Evolutionary conservation across 2,797 vertebrate species (phyloP), one percentile per base, ranked within the genome.

Genomic region (Enteromius argenteus): DNA sequence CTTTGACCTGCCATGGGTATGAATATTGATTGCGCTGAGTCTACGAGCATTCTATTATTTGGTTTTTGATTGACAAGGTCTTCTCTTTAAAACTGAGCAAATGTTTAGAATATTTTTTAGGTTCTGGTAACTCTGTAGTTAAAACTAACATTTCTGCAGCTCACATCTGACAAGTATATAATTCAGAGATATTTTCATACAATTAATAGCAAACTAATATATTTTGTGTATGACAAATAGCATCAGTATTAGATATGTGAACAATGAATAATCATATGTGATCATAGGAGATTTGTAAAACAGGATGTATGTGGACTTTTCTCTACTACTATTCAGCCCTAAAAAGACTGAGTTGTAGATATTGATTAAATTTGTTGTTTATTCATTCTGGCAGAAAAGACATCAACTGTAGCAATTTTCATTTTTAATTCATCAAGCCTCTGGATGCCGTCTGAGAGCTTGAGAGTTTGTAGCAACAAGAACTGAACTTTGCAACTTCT

Each of bases 11-110:
- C 15, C 49, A 42, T 76, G 35, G 0, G 9, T 67, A 86, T 88
- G 82, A 87, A 80, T 87, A 90, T 84, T 68, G 79, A 86, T 84
- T 80, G 39, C 10, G 19, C 67, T 71, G 23, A 17, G 32, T 72
- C 9, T 81, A 37, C 62, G 23, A 49, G 19, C 23, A 21, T 79
- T 89, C 62, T 75, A 56, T 86, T 19, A 30, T 37, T 73, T 71
- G 8, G 17, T 14, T 6, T 58, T 44, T 30, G 79, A 71, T 67
- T 30, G 49, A 42, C 32, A 56, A 53, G 39, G 35, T 17, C 15
- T 62, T 49, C 15, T 35, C 1, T 46, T 27, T 69, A 60, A 44
- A 37, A 30, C 30, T 77, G 14, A 42, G 7, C 13, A 7, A 39
- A 17, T 8, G 5, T 49, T 68, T 35, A 7, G 11, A 19, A 44